A percentile compares a stretch with the other conserved stretches of the same genome.
Evolutionary conservation across 2,888 invertebrate species (phyloP).

Genomic region (Linnaemya tessellans): DNA sequence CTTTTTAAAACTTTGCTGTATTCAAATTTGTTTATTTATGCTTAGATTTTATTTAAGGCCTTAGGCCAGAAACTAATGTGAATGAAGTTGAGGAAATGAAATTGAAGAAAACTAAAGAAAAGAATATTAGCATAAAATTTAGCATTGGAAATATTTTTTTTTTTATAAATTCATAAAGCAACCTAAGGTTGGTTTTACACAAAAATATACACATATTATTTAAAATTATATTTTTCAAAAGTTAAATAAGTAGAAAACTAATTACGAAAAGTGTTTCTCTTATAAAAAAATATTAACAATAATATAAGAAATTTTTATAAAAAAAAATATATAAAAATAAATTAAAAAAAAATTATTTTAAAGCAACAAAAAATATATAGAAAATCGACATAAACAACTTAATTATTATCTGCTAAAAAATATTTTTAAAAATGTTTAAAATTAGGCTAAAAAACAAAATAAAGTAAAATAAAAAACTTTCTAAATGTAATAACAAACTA

Average conservation of each 20-base stretch:
- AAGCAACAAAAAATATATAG: not conserved
- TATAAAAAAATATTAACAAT: constrained; percentile 40
- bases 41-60: constrained; percentile 75
- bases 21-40: constrained; percentile 40
- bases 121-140: constrained; percentile 32
- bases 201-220: constrained; percentile 27
- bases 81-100: constrained; percentile 54
- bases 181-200: constrained; percentile 75
- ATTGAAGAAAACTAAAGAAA: constrained; percentile 25
- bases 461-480: constrained; percentile 17
- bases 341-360: constrained; percentile 14
- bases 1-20: not conserved
- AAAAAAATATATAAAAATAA: not conserved
- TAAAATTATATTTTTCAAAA: constrained; percentile 42
- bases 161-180: constrained; percentile 65
- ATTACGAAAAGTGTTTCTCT: constrained; percentile 27
- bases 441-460: constrained; percentile 42
- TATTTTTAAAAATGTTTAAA: constrained; percentile 48
- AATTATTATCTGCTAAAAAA: constrained; percentile 45
- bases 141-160: constrained; percentile 8
- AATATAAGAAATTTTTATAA: constrained; percentile 24
- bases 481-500: constrained; percentile 45
- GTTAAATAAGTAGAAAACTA: constrained; percentile 70
- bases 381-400: constrained; percentile 23
- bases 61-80: constrained; percentile 73